Percentiles rank a stretch among this genome's conserved stretches.
Evolutionary conservation across 2,113 vertebrate genomes (phyloP).

Genomic region (Anarrhichthys ocellatus): DNA sequence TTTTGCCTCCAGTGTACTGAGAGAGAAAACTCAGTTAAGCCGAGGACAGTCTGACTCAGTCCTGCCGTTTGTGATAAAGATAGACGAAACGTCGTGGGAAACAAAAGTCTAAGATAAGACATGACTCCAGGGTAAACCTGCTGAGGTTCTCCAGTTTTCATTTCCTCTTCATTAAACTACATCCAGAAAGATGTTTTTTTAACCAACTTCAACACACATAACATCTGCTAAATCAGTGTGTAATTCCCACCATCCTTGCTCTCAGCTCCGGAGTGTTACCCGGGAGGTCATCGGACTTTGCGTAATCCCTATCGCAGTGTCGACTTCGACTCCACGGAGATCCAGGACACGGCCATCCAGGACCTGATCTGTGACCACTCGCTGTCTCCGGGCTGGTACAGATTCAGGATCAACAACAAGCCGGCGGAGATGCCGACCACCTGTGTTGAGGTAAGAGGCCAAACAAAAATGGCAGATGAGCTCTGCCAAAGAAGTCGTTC

Average conservation of each 20-base stretch:
- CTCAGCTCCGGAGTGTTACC: constrained; percentile 81
- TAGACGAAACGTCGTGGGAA: too few relatives aligned
- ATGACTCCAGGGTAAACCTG: background rate
- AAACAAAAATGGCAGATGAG: background rate
- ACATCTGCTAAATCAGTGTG: background rate
- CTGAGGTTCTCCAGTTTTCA: constrained; percentile 3
- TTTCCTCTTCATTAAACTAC: constrained; percentile 14
- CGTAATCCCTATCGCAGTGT: constrained; percentile 76
- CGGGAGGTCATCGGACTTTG: constrained; percentile 73
- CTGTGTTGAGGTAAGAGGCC: constrained; percentile 80
- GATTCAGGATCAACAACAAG: constrained; percentile 81
- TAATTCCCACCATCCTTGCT: background rate
- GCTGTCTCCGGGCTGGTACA: constrained; percentile 80
- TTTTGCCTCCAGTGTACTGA: background rate
- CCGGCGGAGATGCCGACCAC: constrained; percentile 84
- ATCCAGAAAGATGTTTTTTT: too few relatives aligned
- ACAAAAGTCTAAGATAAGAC: constrained; percentile 10
- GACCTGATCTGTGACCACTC: constrained; percentile 85
- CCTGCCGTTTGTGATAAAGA: too few relatives aligned
- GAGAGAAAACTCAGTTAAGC: background rate
- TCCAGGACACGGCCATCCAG: constrained; percentile 84
- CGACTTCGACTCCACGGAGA: constrained; percentile 83
- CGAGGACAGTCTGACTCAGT: constrained; percentile 1
- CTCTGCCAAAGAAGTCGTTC: background rate
- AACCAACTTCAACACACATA: background rate